These are phyloP conservation scores for Syngnathus rostellatus DNA, from an alignment of 2,797 vertebrate species.

Conservation along the genomic window DNA sequence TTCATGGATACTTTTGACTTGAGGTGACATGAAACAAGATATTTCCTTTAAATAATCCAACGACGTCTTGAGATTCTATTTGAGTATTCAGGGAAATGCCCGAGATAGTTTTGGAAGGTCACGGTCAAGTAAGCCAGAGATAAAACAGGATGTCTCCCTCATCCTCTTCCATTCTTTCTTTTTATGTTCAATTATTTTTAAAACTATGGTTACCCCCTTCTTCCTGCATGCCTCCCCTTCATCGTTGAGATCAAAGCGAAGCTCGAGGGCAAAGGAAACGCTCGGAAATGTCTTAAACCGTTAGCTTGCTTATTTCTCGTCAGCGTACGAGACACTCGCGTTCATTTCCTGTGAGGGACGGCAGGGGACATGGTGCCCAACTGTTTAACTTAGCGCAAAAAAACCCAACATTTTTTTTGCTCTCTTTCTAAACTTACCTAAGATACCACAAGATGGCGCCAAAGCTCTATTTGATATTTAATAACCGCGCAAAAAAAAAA, in stretches of 20 bases:
- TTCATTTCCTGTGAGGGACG: neutral
- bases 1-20: neutral
- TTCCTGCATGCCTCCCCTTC: slow-evolving; percentile 5
- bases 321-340: neutral
- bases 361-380: neutral
- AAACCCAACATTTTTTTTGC: too few species aligned
- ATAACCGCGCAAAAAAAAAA: too few species aligned
- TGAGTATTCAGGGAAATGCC: neutral
- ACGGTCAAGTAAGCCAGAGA: neutral
- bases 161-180: neutral
- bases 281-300: slow-evolving; percentile 23
- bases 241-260: slow-evolving; percentile 47
- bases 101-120: neutral
- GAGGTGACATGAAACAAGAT: neutral
- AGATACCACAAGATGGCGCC: too few species aligned
- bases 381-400: too few species aligned
- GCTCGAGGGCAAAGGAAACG: slow-evolving; percentile 40
- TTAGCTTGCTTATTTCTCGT: slow-evolving; percentile 2
- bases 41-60: neutral
- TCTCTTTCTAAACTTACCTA: too few species aligned
- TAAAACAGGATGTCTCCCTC: neutral
- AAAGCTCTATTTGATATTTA: too few species aligned
- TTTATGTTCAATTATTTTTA: neutral
- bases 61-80: neutral
- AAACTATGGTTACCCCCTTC: neutral